Percentiles rank a stretch among this genome's conserved stretches.
phyloP scores from a whole-genome alignment of 2,888 invertebrate species.

The Urechis unicinctus region DNA sequence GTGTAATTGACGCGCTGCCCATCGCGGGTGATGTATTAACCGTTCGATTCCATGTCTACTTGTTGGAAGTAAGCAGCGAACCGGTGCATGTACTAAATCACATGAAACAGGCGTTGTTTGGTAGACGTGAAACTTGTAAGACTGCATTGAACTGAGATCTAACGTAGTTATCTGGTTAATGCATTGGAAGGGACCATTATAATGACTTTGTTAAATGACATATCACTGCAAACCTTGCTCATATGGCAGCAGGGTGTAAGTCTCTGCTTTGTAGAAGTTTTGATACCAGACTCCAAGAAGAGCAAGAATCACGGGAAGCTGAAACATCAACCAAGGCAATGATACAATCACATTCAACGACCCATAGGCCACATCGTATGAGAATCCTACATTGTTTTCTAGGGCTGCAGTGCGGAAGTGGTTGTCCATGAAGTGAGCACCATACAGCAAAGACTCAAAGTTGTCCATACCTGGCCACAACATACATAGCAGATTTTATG shows the following conservation, averaged over 20 bases:
- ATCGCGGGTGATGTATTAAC: slow-evolving; percentile 65
- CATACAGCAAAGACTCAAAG: slow-evolving; percentile 83
- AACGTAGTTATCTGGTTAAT: too few species aligned
- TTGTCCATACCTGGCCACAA: slow-evolving; percentile 66
- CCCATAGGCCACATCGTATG: not conserved
- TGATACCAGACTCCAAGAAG: slow-evolving; percentile 75
- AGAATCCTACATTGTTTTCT: slow-evolving; percentile 73
- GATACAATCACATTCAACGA: too few species aligned
- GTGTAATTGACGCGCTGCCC: slow-evolving; percentile 53
- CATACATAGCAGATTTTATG: not conserved
- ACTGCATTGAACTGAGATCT: too few species aligned
- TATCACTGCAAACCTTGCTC: slow-evolving; percentile 81
- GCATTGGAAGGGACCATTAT: too few species aligned
- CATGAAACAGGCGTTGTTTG: too few species aligned
- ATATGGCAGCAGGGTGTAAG: slow-evolving; percentile 92
- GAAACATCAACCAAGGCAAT: too few species aligned
- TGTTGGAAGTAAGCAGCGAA: slow-evolving; percentile 99
- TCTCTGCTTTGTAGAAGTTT: slow-evolving; percentile 92
- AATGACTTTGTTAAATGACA: too few species aligned
- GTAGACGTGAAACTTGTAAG: too few species aligned
- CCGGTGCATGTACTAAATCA: slow-evolving; percentile 80
- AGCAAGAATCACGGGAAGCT: slow-evolving; percentile 91
- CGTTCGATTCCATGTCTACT: slow-evolving; percentile 99
- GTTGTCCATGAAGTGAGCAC: slow-evolving; percentile 88
- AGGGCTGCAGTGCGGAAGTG: slow-evolving; percentile 83